Evolutionary conservation across 2,888 invertebrate species (phyloP).

Genomic region (Noctua comes): DNA sequence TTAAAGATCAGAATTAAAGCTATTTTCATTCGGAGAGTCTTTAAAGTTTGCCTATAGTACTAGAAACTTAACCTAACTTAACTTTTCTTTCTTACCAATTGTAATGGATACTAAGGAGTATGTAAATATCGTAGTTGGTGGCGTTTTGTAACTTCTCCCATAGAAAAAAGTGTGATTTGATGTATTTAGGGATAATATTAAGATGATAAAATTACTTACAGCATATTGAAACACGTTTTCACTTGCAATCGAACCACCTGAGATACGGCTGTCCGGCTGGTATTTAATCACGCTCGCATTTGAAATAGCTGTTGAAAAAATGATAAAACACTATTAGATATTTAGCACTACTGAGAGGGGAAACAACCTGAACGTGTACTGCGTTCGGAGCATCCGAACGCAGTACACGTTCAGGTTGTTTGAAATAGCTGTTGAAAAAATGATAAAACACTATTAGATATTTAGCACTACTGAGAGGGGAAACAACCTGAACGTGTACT

Average conservation of each 20-base stretch:
- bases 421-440: conserved; percentile 35
- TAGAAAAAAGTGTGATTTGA: neutral
- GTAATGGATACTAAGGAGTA: too few relatives aligned
- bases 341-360: neutral
- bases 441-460: neutral
- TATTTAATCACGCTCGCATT: conserved; percentile 6
- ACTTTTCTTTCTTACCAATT: too few relatives aligned
- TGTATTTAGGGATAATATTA: neutral
- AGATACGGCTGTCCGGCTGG: conserved; percentile 15
- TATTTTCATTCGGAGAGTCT: neutral
- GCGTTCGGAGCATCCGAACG: too few relatives aligned
- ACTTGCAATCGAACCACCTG: conserved; percentile 20
- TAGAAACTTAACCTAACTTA: neutral
- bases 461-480: neutral
- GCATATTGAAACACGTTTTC: conserved; percentile 44
- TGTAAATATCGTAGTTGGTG: too few relatives aligned
- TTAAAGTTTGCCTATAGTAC: neutral
- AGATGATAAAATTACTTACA: conserved; percentile 31
- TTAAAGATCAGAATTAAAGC: neutral
- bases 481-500: neutral
- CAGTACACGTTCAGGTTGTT: too few relatives aligned
- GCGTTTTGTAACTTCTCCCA: too few relatives aligned
- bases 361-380: neutral
- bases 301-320: conserved; percentile 21
- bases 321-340: neutral